Conservation (phyloP, 64 coral and sea anemone species). For the Anthopleura sola region DNA sequence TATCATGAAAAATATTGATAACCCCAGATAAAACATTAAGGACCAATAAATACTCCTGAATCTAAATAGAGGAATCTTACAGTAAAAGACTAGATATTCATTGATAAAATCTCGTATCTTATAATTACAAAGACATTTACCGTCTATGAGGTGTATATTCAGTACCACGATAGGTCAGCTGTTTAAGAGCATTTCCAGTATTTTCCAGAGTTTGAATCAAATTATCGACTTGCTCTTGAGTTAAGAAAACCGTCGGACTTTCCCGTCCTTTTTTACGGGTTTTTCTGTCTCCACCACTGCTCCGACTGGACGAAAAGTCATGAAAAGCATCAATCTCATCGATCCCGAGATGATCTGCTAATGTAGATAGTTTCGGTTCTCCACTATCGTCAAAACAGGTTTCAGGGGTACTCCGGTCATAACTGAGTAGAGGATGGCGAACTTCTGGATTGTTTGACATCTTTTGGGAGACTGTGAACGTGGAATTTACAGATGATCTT, state of each 20-base stretch:
- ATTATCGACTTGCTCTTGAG: conserved; percentile 64
- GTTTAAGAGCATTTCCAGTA: conserved; percentile 56
- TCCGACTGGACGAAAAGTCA: background rate
- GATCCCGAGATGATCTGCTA: conserved; percentile 44
- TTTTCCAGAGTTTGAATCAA: conserved; percentile 56
- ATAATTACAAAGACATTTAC: conserved; percentile 18
- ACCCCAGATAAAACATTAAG: no score
- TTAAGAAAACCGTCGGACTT: conserved; percentile 34
- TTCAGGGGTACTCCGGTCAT: background rate
- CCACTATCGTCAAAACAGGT: background rate
- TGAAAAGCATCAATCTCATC: conserved; percentile 20
- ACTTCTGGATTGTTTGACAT: background rate
- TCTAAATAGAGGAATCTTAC: no score
- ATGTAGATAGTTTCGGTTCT: conserved; percentile 18
- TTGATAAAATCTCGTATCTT: background rate
- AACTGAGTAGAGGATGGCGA: background rate
- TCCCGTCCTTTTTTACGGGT: background rate
- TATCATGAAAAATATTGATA: no score
- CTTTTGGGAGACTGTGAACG: background rate
- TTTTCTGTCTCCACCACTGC: conserved; percentile 28
- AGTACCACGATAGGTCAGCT: conserved; percentile 16
- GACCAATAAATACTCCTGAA: no score
- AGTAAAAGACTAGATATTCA: background rate
- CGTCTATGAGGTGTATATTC: conserved; percentile 6
- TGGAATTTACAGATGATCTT: background rate